phyloP scores from a whole-genome alignment of 2,113 vertebrate species.

The Coreoperca whiteheadi region DNA sequence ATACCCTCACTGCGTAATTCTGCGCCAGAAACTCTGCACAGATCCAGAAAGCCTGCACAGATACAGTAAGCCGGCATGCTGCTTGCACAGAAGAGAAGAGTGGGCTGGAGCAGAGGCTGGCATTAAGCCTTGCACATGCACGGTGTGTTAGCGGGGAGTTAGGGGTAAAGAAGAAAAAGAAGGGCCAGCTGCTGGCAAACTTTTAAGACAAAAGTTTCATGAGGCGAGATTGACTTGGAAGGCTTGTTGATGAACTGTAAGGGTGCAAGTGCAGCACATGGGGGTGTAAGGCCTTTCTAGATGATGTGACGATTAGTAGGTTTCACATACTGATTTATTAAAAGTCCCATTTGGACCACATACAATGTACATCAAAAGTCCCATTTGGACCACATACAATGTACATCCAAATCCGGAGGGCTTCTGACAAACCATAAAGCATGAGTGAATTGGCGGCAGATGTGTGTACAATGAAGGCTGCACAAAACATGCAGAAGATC shows the following conservation, averaged over 20 bases:
- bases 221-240: slow-evolving; percentile 32
- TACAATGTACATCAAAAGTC: background rate
- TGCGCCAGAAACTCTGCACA: slow-evolving; percentile 54
- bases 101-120: slow-evolving; percentile 20
- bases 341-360: slow-evolving; percentile 5
- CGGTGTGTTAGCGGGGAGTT: slow-evolving; percentile 16
- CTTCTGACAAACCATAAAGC: background rate
- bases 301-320: slow-evolving; percentile 21
- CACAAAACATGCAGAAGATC: background rate
- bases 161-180: slow-evolving; percentile 26
- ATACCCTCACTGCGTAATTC: slow-evolving; percentile 68
- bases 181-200: slow-evolving; percentile 36
- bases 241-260: slow-evolving; percentile 30
- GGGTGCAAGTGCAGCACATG: background rate
- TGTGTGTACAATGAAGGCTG: background rate
- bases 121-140: background rate
- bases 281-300: background rate
- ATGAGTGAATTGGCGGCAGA: background rate
- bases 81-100: slow-evolving; percentile 37
- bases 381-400: background rate
- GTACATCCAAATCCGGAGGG: background rate
- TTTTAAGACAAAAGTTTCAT: slow-evolving; percentile 26
- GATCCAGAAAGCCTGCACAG: slow-evolving; percentile 64
- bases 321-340: slow-evolving; percentile 13
- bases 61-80: slow-evolving; percentile 60